phyloP scores from a whole-genome alignment of 2,888 invertebrate genomes.

The Ditula angustiorana region DNA sequence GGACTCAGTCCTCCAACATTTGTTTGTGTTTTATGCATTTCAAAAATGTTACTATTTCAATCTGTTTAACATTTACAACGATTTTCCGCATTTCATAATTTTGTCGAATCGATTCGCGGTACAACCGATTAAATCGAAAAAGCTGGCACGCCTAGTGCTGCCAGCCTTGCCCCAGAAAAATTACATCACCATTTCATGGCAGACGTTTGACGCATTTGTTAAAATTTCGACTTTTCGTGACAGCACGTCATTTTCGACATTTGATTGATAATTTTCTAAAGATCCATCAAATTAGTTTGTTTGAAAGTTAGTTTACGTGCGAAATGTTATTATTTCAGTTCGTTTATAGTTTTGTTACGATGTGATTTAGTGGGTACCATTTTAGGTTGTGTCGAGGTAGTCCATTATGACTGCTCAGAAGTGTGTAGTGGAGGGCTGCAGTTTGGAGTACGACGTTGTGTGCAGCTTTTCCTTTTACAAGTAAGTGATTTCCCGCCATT shows the following conservation, averaged over 20 bases:
- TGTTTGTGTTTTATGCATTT: neutral
- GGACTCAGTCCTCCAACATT: too few species aligned
- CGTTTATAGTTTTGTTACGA: conserved; percentile 63
- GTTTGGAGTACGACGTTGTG: conserved; percentile 81
- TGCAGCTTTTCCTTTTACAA: conserved; percentile 84
- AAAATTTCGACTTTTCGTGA: conserved; percentile 84
- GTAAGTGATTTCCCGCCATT: conserved; percentile 69
- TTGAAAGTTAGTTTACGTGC: conserved; percentile 83
- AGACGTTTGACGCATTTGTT: conserved; percentile 76
- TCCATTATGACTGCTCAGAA: conserved; percentile 75
- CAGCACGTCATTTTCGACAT: conserved; percentile 86
- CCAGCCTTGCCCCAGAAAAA: conserved; percentile 63
- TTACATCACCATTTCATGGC: conserved; percentile 84
- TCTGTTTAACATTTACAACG: neutral
- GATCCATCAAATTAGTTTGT: conserved; percentile 85
- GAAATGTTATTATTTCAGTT: conserved; percentile 76
- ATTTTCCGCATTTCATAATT: neutral
- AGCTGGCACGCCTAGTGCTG: conserved; percentile 56
- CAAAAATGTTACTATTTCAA: neutral
- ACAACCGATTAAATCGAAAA: conserved; percentile 40
- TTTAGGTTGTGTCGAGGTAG: conserved; percentile 65
- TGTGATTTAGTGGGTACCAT: conserved; percentile 74
- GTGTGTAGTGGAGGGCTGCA: conserved; percentile 82
- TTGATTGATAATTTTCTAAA: conserved; percentile 85
- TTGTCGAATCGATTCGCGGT: neutral